Conservation (phyloP, 2,113 vertebrate species). For the Tragulus kanchil region DNA sequence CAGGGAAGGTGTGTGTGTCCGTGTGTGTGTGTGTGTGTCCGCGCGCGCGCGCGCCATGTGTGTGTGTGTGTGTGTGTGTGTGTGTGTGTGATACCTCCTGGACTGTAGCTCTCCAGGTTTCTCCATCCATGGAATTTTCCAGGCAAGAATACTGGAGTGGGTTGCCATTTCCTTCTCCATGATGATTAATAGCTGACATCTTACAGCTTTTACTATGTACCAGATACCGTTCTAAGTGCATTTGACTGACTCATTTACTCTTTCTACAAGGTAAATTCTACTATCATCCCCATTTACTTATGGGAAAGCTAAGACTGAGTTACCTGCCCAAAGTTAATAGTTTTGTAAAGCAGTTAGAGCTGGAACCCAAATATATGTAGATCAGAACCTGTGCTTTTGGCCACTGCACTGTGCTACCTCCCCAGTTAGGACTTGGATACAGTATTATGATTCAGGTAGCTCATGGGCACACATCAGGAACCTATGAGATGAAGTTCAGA, state of each 20-base stretch:
- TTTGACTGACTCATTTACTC: conserved; percentile 38
- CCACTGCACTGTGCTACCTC: neutral
- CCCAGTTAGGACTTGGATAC: neutral
- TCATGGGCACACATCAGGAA: neutral
- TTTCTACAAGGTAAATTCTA: neutral
- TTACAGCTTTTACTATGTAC: neutral
- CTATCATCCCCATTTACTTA: neutral
- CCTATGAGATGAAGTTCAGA: conserved; percentile 29
- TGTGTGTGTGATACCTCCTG: too few relatives aligned
- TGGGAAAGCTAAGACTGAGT: conserved; percentile 25
- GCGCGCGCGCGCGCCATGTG: too few relatives aligned
- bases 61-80: too few relatives aligned
- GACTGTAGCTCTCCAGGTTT: too few relatives aligned
- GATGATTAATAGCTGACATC: conserved; percentile 25
- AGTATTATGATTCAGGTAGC: neutral
- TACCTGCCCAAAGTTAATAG: neutral
- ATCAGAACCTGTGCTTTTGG: neutral
- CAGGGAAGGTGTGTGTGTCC: too few relatives aligned
- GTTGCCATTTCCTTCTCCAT: too few relatives aligned
- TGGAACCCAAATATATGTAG: neutral
- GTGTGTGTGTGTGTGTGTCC: too few relatives aligned
- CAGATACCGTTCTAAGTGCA: neutral
- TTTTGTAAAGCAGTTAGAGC: neutral
- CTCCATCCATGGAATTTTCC: too few relatives aligned
- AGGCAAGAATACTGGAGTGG: too few relatives aligned